Conservation (phyloP, 1,140 invertebrate species). For the Zaprionus ornatus region DNA sequence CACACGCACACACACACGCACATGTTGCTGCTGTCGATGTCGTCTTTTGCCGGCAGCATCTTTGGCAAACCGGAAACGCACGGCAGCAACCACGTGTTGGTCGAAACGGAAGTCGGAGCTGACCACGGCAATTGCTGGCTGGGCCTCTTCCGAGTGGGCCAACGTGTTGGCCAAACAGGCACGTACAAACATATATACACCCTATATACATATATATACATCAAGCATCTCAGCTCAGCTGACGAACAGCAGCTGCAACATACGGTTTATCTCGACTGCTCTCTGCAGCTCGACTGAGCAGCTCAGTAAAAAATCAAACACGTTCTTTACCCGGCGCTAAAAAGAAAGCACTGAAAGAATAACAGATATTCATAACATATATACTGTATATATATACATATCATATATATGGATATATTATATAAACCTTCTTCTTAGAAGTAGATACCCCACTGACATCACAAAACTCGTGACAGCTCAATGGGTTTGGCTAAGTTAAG, state of each 20-base stretch:
- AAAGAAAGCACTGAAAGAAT: not conserved
- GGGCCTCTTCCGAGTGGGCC: slow-evolving; percentile 11
- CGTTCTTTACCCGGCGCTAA: not conserved
- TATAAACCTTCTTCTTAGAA: not conserved
- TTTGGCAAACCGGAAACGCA: slow-evolving; percentile 36
- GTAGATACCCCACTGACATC: not conserved
- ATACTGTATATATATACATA: not conserved
- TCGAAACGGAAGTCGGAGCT: slow-evolving; percentile 22
- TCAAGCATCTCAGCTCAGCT: not conserved
- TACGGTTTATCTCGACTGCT: not conserved
- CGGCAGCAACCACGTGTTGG: slow-evolving; percentile 40
- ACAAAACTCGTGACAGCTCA: not conserved
- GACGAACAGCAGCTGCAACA: not conserved
- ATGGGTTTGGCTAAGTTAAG: not conserved
- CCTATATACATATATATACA: not conserved
- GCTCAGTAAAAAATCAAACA: not conserved
- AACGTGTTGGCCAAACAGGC: slow-evolving; percentile 28
- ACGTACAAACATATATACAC: slow-evolving; percentile 35
- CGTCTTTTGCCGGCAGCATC: slow-evolving; percentile 28
- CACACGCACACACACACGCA: slow-evolving; percentile 20
- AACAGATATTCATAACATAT: not conserved
- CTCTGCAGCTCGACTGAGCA: not conserved
- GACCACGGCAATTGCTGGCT: not conserved
- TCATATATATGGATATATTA: too few species aligned
- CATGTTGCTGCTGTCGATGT: slow-evolving; percentile 5